Base-by-base conservation (phyloP, 2,113 vertebrate species). In the Ictalurus punctatus region DNA sequence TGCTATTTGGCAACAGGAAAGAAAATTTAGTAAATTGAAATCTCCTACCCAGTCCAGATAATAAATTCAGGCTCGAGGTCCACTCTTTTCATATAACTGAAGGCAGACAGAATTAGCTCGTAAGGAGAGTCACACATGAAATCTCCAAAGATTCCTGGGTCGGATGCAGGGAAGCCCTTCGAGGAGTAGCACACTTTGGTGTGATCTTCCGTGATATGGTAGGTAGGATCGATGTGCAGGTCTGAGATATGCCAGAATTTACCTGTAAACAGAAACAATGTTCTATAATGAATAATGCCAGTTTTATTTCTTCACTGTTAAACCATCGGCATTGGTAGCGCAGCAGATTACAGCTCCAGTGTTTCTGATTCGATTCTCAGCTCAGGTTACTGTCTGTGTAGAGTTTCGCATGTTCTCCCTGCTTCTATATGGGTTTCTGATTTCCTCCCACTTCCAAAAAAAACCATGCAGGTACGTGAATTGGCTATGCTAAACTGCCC, bases 221-320 rank as follows among this genome's bases (percentile, higher is more conserved):
- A 99, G 90, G 95, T 96, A 0, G 97, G 97, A 92, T 99, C 98
- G 94, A 99, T 95, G 94, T 99, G 98, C 91, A 99, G 96, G 93
- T 99, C 98, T 0, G 97, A 97, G 89, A 99, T 95, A 83, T 99
- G 98, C 98, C 98, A 99, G 94, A 99, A 99, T 85, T 97, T 94
- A 48, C 96, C 98, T 99, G 94, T 84, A 92, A 85, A 92, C 91
- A 92, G 92, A 34, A 89, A 76, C 23, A 71, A 65, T 67, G 61
- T 48, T 71, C 5, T 7, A 34, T 13, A 30, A 30, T 25, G 9
- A 27, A 65, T 9, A 63, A 23, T 9, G 19, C 5, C 59, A 63
- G 13, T 17, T n/a, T 40, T 5, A 48, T 48, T 6, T 59, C 14
- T 21, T 67, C 17, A 34, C 30, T 17, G 13, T 71, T 34, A 19